Percentiles rank a stretch among this genome's conserved stretches.
phyloP scores from a whole-genome alignment of 2,113 vertebrate genomes.

The Columba janthina region DNA sequence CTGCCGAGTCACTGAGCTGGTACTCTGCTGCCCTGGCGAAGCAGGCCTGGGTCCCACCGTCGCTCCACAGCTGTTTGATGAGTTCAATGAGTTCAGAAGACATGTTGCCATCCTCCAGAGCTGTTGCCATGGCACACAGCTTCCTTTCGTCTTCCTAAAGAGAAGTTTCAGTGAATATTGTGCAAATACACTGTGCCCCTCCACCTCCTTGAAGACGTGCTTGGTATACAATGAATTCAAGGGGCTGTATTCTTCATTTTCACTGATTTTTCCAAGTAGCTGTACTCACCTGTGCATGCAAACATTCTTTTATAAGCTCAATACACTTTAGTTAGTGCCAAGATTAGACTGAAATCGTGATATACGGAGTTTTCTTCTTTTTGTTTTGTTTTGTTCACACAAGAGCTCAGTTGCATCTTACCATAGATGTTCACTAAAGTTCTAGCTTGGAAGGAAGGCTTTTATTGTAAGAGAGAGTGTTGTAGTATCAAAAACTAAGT shows the following conservation, averaged over 20 bases:
- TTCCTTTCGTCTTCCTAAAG: constrained; percentile 71
- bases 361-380: background rate
- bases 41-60: constrained; percentile 68
- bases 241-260: background rate
- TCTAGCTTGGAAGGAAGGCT: background rate
- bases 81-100: constrained; percentile 48
- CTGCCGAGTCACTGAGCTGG: constrained; percentile 76
- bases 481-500: background rate
- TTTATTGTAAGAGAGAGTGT: background rate
- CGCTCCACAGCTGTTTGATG: constrained; percentile 67
- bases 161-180: constrained; percentile 4
- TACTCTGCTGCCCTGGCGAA: constrained; percentile 73
- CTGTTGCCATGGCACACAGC: constrained; percentile 52
- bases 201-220: background rate
- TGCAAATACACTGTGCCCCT: rapidly evolving
- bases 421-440: background rate
- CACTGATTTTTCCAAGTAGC: background rate
- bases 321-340: background rate
- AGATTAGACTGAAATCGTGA: background rate
- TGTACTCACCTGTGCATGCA: rapidly evolving
- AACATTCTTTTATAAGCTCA: background rate
- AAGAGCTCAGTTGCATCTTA: background rate
- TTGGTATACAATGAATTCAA: background rate
- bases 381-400: background rate
- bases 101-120: constrained; percentile 66